Conservation (phyloP, 2,888 invertebrate genomes). For the Napeogenes inachia region DNA sequence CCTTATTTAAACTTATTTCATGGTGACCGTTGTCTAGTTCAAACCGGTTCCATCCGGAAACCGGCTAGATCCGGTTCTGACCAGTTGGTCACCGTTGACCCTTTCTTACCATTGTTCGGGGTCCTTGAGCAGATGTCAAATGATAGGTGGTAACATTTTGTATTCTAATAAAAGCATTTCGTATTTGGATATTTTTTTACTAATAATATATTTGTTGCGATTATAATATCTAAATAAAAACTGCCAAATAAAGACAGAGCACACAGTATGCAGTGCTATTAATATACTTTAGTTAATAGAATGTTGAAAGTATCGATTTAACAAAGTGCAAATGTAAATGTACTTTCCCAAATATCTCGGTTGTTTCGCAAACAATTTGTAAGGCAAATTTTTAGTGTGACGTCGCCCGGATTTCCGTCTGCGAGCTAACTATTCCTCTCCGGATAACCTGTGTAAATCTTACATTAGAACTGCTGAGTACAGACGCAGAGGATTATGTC, state of each 20-base stretch:
- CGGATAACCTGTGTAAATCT: constrained; percentile 74
- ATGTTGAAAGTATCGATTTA: background rate
- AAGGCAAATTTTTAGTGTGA: constrained; percentile 60
- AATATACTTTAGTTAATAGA: no score
- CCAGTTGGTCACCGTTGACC: constrained; percentile 54
- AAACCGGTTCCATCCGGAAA: constrained; percentile 48
- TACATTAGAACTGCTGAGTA: constrained; percentile 60
- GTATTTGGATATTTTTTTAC: no score
- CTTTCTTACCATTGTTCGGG: constrained; percentile 59
- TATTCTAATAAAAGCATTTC: no score
- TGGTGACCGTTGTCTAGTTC: constrained; percentile 31
- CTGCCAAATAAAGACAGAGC: no score
- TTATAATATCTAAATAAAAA: no score
- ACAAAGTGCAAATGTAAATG: constrained; percentile 28
- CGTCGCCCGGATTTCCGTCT: constrained; percentile 55
- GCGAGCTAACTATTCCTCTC: constrained; percentile 56
- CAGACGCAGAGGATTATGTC: constrained; percentile 27
- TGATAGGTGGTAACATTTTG: constrained; percentile 3
- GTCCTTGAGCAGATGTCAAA: constrained; percentile 55
- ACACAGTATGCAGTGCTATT: no score
- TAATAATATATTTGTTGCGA: no score
- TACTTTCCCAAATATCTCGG: constrained; percentile 30
- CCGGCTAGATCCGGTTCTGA: constrained; percentile 58
- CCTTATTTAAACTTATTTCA: constrained; percentile 9
- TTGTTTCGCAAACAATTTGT: constrained; percentile 49